Base-by-base conservation (phyloP, 2,888 invertebrate species). In the Plebejus melissa region DNA sequence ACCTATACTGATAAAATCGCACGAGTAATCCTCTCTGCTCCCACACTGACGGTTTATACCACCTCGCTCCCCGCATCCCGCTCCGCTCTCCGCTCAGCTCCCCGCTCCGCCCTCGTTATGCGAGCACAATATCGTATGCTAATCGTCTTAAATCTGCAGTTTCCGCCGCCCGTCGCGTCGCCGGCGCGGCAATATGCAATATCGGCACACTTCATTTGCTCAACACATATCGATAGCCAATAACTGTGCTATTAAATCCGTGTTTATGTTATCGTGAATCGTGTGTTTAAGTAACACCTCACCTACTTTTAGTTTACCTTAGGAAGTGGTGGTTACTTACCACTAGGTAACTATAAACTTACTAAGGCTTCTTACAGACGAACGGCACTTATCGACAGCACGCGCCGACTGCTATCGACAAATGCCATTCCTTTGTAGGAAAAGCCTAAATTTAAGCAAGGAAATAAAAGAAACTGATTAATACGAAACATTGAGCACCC, bases 201-300 rank as follows among this genome's bases (percentile, higher is more conserved):
- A 65, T 65, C 32, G 65, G 32, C 65, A 65, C 69, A 77, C 70
- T 77, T 77, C 75, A 77, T 60, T 77, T 74, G 46, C 70, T 74
- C 58, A 32, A n/a, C 50, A 38, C 72, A 28, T 65, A 41, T 74
- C 11, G 13, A 65, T 65, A 65, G 65, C 65, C 65, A 65, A 65
- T 65, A 65, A 65, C 32, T 65, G 32, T 65, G 65, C 65, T 65
- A 65, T 65, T 65, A 13, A 65, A 36, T 65, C 13, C 6, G 58
- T 46, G 13, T 58, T n/a, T 58, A 16, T 58, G 58, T n/a, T 58
- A 58, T 16, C 16, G 54, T 13, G 16, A 16, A 54, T 54, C 54
- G 54, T 13, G 54, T 54, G 54, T 16, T 54, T 54, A 54, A 54
- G 54, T 16, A 54, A 54, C 54, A 54, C 54, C 13, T 54, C 4